phyloP scores from a whole-genome alignment of 2,797 vertebrate genomes.

The Chelidonichthys spinosus region DNA sequence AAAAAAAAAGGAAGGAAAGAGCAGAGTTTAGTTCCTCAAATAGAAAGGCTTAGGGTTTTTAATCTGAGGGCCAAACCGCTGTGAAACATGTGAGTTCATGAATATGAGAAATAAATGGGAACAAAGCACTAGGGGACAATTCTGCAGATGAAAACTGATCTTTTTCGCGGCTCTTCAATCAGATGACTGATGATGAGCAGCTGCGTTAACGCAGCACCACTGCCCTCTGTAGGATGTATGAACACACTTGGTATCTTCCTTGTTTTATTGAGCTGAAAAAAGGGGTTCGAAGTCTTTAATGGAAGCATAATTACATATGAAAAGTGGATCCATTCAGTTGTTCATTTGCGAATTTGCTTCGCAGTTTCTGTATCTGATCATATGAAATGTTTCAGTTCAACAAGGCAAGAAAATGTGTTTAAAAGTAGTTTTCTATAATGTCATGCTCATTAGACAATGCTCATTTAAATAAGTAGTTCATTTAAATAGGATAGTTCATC shows the following conservation, averaged over 20 bases:
- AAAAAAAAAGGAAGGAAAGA: constrained; percentile 15
- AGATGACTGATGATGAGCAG: not conserved
- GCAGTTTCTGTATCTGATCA: not conserved
- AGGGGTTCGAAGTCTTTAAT: not conserved
- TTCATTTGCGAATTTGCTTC: not conserved
- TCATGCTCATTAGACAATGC: constrained; percentile 35
- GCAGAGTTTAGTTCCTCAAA: constrained; percentile 45
- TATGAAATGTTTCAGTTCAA: not conserved
- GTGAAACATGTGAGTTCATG: constrained; percentile 35
- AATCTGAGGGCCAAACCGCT: constrained; percentile 37
- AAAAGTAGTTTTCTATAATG: constrained; percentile 2
- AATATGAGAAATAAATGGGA: constrained; percentile 39
- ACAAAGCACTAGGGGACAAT: constrained; percentile 34
- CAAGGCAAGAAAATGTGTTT: not conserved
- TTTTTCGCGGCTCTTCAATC: not conserved
- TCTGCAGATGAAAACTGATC: constrained; percentile 6
- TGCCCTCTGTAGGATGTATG: constrained; percentile 65
- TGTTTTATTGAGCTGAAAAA: not conserved
- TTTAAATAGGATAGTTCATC: too few species aligned
- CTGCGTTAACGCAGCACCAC: constrained; percentile 37
- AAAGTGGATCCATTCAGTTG: not conserved
- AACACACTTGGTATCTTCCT: not conserved
- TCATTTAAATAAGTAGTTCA: too few species aligned
- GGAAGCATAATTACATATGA: not conserved
- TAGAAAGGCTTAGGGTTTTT: constrained; percentile 47